A percentile compares a stretch with the other conserved stretches of the same genome.
Conservation (phyloP, 2,888 invertebrate genomes). For the Meta bourneti region DNA sequence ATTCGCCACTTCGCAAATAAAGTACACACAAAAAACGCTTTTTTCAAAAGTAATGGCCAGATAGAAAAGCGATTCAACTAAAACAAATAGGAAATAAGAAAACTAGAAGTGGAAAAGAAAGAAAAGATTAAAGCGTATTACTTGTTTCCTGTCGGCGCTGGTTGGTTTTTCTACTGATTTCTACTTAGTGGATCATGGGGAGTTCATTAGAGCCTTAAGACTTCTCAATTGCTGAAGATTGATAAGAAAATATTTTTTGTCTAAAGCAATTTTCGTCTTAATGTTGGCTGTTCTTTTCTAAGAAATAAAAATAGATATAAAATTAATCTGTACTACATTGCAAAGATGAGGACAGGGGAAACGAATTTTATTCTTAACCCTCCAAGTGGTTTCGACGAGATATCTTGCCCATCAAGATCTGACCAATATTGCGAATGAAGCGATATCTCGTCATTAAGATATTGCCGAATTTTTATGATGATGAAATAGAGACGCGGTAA, state of each 20-base stretch:
- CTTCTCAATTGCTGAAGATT: constrained; percentile 16
- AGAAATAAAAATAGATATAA: too few species aligned
- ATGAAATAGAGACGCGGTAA: too few species aligned
- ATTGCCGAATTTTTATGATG: too few species aligned
- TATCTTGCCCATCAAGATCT: too few species aligned
- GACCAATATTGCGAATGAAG: too few species aligned
- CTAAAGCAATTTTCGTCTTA: background rate
- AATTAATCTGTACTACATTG: too few species aligned
- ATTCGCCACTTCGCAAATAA: background rate
- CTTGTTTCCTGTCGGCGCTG: background rate
- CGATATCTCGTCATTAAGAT: too few species aligned
- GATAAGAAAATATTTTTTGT: constrained; percentile 2
- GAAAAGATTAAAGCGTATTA: background rate
- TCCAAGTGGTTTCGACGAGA: too few species aligned
- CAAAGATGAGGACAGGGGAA: too few species aligned
- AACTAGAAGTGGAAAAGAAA: background rate
- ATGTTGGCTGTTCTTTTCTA: background rate
- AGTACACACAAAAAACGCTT: background rate
- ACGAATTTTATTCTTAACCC: too few species aligned
- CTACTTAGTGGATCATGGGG: constrained; percentile 22
- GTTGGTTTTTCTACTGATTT: background rate
- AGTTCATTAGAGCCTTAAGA: constrained; percentile 8
- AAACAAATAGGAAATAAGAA: constrained; percentile 4
- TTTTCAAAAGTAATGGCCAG: background rate
- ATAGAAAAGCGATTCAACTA: constrained; percentile 20